Base-by-base conservation (phyloP, 2,797 vertebrate genomes). In the Megalops cyprinoides region DNA sequence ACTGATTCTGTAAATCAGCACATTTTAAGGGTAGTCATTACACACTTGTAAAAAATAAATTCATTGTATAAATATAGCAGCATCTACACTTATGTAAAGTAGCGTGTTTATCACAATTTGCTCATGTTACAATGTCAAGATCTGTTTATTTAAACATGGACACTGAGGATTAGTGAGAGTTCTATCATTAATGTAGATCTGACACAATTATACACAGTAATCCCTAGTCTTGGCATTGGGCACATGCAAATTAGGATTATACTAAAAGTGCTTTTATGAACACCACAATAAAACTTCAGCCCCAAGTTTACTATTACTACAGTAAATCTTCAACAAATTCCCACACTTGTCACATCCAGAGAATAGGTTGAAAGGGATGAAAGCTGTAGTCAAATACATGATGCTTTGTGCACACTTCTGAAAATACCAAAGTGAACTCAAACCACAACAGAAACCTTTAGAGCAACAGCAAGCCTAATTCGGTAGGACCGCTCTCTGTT, bases 261-360 rank as follows among this genome's bases (percentile, higher is more conserved):
- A 78, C 69, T 81, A 89, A 86, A 87, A 90, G 89, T 91, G 88
- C 90, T 90, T 55, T 39, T 53, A 88, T 86, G 49, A 74, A 86
- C 42, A 51, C 20, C 15, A 74, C 69, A 42, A 69, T 60, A 23
- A 62, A 73, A 74, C 71, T 20, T 39, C 25, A 78, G 78, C 49
- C 28, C 73, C 31, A 69, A 42, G 37, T 37, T 37, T 37, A 0
- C 58, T 31, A 62, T 28, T 10, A 28, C 28, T 34, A 62, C 7
- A 62, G 58, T 31, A 58, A 58, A 28, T 18, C 34, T 37, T 31
- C 6, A 1, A 31, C 25, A 31, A 10, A 25, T 31, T 37, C 15
- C 62, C 34, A 23, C 18, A 31, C n/a, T 31, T 2, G 9, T 12
- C 12, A 6, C 12, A 18, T 73, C 14, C 67, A 42, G n/a, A n/a